Percentiles rank a stretch among this genome's conserved stretches.
Evolutionary conservation across 2,888 invertebrate species (phyloP).

Genomic region (Dicranocentrus wangi): DNA sequence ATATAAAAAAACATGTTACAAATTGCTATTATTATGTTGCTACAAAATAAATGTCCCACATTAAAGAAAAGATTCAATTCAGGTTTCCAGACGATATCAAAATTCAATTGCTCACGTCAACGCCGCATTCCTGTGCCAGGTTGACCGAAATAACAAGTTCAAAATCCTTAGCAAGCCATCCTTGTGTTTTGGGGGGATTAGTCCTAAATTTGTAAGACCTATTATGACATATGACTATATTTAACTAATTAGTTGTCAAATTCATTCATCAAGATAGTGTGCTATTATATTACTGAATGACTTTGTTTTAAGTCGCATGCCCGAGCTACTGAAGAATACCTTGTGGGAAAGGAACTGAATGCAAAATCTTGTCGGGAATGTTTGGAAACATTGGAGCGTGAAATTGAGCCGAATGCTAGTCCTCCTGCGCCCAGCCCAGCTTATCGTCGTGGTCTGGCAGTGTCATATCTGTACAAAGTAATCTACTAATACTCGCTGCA

Average conservation of each 20-base stretch:
- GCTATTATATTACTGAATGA: background rate
- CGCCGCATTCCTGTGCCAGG: conserved; percentile 82
- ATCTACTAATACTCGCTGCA: background rate
- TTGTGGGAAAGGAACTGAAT: conserved; percentile 76
- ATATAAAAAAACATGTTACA: too few relatives aligned
- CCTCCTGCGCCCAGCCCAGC: conserved; percentile 62
- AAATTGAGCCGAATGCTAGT: conserved; percentile 74
- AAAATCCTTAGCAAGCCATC: conserved; percentile 75
- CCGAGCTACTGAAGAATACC: conserved; percentile 77
- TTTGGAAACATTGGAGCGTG: conserved; percentile 4
- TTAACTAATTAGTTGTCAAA: too few relatives aligned
- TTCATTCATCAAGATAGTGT: too few relatives aligned
- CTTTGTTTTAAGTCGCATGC: conserved; percentile 77
- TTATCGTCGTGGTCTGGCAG: conserved; percentile 31
- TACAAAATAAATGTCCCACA: background rate
- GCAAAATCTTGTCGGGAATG: conserved; percentile 76
- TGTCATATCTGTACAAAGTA: conserved; percentile 35
- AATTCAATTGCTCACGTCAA: conserved; percentile 86
- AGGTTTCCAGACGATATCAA: conserved; percentile 85
- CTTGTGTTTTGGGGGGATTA: conserved; percentile 75
- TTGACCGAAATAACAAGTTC: conserved; percentile 76
- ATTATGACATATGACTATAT: too few relatives aligned
- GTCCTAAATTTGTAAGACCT: conserved; percentile 70
- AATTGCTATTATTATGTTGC: too few relatives aligned
- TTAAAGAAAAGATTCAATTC: conserved; percentile 53